Conservation (phyloP, 2,797 vertebrate species). For the Molossus alvarezi region DNA sequence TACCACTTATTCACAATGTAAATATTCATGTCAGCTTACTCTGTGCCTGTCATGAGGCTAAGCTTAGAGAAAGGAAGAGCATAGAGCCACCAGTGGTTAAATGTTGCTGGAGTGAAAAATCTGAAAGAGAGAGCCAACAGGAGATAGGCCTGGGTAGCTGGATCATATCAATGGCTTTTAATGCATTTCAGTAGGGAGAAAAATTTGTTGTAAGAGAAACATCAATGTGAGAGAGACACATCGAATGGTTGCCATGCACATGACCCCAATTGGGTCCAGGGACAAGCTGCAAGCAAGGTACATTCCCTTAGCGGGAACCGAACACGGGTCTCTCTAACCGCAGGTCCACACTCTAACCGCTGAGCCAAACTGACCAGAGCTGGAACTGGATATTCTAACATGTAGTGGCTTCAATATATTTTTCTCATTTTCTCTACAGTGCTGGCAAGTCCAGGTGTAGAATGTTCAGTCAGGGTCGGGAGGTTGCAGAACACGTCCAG, state of each 20-base stretch:
- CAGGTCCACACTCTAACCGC: too few relatives aligned
- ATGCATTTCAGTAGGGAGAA: not conserved
- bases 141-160: not conserved
- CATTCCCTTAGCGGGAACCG: too few relatives aligned
- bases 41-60: not conserved
- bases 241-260: too few relatives aligned
- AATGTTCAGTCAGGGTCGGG: not conserved
- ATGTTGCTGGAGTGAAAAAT: not conserved
- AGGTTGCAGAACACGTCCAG: not conserved
- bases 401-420: not conserved
- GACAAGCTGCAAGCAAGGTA: too few relatives aligned
- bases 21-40: not conserved
- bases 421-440: not conserved
- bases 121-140: not conserved
- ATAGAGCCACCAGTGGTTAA: not conserved
- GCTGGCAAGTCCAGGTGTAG: not conserved
- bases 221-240: too few relatives aligned
- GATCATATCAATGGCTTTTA: not conserved
- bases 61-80: not conserved
- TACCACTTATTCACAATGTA: not conserved
- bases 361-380: too few relatives aligned
- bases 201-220: not conserved
- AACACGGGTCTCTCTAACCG: too few relatives aligned
- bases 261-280: too few relatives aligned
- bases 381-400: not conserved